These are phyloP conservation scores for Gymnoscopelus braueri DNA, from an alignment of 2,797 vertebrate genomes.

Conservation along the genomic window DNA sequence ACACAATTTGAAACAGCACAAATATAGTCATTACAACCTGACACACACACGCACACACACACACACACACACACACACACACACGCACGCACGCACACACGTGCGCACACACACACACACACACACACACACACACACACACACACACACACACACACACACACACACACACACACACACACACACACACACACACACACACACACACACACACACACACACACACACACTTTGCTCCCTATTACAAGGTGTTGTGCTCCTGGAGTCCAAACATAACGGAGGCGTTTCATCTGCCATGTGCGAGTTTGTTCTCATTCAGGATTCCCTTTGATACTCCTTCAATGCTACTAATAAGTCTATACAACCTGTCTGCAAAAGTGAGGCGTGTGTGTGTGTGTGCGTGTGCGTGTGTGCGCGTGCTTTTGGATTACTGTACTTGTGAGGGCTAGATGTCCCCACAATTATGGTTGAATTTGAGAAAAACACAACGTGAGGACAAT, in stretches of 20 bases:
- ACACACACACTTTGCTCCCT: constrained; percentile 27
- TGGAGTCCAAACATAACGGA: constrained; percentile 60
- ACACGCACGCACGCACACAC: neutral
- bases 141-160: neutral
- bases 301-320: constrained; percentile 70
- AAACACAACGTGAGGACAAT: no score
- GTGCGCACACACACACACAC: neutral
- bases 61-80: constrained; percentile 5
- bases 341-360: constrained; percentile 61
- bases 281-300: constrained; percentile 66
- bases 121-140: no score
- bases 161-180: neutral
- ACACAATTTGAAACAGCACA: no score
- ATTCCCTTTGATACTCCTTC: constrained; percentile 71
- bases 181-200: neutral
- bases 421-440: no score
- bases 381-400: constrained; percentile 15
- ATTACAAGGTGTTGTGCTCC: constrained; percentile 56
- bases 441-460: no score
- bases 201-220: constrained; percentile 16
- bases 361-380: constrained; percentile 14
- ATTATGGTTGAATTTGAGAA: no score
- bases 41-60: neutral
- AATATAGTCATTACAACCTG: no score
- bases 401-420: constrained; percentile 1